These are phyloP conservation scores for Siderastrea siderea DNA, from an alignment of 92 coral and sea anemone species.

Conservation along the genomic window DNA sequence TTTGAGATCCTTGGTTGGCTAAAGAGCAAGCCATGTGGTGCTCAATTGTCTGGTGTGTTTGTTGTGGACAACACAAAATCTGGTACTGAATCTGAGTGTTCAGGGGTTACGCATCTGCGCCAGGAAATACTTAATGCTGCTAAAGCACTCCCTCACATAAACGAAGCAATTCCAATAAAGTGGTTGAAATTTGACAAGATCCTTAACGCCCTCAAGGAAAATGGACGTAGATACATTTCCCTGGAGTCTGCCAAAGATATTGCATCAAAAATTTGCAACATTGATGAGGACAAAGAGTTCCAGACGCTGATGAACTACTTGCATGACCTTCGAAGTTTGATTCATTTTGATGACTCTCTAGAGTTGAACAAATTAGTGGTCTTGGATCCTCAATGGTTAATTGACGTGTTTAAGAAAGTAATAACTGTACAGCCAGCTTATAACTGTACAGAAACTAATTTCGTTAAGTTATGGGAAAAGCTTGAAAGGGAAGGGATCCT, in stretches of 20 bases:
- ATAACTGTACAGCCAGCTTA: conserved; percentile 61
- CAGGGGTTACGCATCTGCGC: conserved; percentile 31
- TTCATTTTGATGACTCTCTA: conserved; percentile 53
- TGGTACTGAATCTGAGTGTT: background rate
- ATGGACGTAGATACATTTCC: conserved; percentile 10
- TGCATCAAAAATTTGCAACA: conserved; percentile 24
- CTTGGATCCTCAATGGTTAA: too few species aligned
- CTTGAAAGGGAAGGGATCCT: conserved; percentile 62
- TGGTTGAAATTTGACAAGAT: conserved; percentile 58
- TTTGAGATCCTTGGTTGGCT: conserved; percentile 36
- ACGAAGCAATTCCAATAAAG: conserved; percentile 37
- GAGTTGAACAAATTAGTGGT: conserved; percentile 5
- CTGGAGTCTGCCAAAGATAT: conserved; percentile 28
- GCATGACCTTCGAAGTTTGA: conserved; percentile 61
- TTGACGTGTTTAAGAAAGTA: too few species aligned
- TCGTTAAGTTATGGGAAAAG: conserved; percentile 31
- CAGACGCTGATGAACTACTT: conserved; percentile 50
- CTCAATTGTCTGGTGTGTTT: conserved; percentile 1
- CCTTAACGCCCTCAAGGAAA: background rate
- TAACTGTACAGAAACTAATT: conserved; percentile 1
- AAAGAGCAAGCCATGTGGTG: background rate
- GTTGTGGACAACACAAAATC: conserved; percentile 70
- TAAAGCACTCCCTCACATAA: conserved; percentile 11
- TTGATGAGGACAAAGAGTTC: conserved; percentile 19
- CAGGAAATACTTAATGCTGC: conserved; percentile 2